A percentile compares a stretch with the other conserved stretches of the same genome.
Evolutionary conservation across 2,888 invertebrate genomes (phyloP).

Genomic region (Mesorhabditis sp.): DNA sequence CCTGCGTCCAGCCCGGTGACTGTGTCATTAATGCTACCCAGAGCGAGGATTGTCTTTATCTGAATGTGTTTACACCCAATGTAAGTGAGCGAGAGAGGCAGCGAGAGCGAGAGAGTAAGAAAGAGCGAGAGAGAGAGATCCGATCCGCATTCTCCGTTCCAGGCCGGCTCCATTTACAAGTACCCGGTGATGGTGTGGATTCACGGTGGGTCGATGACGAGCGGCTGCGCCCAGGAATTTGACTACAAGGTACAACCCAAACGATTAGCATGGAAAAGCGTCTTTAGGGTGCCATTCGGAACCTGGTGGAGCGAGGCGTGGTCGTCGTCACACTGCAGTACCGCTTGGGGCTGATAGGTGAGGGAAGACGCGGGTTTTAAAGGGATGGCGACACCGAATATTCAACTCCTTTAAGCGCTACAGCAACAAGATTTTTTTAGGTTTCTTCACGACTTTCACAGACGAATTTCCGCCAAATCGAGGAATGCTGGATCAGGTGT

Average conservation of each 20-base stretch:
- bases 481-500: constrained; percentile 48
- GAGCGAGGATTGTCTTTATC: constrained; percentile 18
- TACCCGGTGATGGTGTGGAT: constrained; percentile 20
- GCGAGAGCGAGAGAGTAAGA: no score
- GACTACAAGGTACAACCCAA: background rate
- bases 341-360: background rate
- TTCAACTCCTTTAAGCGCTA: no score
- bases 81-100: background rate
- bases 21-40: background rate
- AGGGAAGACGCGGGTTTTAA: background rate
- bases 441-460: constrained; percentile 41
- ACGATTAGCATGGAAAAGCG: no score
- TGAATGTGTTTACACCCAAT: constrained; percentile 19
- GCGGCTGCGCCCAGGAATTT: constrained; percentile 9
- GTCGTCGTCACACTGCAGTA: background rate
- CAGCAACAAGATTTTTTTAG: background rate
- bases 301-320: background rate
- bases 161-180: constrained; percentile 7
- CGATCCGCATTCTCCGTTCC: background rate
- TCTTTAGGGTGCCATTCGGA: background rate
- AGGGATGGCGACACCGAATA: no score
- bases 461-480: constrained; percentile 41
- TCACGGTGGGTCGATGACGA: constrained; percentile 16
- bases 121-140: background rate
- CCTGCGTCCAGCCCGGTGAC: constrained; percentile 11